Evolutionary conservation across 2,113 vertebrate genomes (phyloP).

Genomic region (Spermophilus dauricus): DNA sequence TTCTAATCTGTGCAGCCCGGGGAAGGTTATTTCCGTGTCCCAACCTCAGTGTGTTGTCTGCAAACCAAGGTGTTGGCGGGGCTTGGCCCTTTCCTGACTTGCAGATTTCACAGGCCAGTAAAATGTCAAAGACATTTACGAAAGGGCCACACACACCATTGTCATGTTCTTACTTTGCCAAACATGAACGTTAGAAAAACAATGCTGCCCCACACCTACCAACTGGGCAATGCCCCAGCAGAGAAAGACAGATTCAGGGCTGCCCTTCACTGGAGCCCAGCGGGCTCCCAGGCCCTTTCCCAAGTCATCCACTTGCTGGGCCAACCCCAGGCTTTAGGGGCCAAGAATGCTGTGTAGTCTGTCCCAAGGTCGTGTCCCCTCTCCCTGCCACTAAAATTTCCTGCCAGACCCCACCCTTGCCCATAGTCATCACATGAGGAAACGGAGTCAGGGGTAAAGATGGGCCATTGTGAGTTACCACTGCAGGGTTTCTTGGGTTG

Average conservation of each 20-base stretch:
- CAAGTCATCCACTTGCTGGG: neutral
- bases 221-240: neutral
- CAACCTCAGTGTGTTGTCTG: neutral
- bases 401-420: neutral
- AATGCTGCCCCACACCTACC: too few species aligned
- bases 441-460: neutral
- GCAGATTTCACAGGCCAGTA: neutral
- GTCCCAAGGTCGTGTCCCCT: neutral
- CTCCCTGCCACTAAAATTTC: neutral
- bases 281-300: neutral
- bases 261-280: too few species aligned
- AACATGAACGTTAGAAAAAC: neutral
- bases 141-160: neutral
- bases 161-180: neutral
- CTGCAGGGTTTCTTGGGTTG: neutral
- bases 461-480: rapidly evolving
- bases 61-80: neutral
- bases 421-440: neutral
- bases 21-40: neutral
- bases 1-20: neutral
- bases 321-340: neutral
- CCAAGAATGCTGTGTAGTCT: neutral
- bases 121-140: neutral
- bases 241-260: too few species aligned
- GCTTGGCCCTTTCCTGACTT: neutral